Conservation (phyloP, 1,140 invertebrate genomes). For the Scaptomyza graminum region DNA sequence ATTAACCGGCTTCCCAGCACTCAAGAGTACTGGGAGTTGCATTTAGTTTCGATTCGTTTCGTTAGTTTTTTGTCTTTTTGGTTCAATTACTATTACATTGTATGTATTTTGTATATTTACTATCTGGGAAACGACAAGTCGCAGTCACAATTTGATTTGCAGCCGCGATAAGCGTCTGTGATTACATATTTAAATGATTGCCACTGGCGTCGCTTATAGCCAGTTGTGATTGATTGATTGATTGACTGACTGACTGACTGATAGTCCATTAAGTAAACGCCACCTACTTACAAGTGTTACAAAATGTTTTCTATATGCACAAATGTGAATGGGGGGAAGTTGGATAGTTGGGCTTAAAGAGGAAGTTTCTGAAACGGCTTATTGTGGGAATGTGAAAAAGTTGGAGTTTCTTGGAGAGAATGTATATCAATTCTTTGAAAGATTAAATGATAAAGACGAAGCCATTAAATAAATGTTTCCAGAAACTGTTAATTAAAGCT, state of each 20-base stretch:
- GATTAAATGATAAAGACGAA: neutral
- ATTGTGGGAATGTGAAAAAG: neutral
- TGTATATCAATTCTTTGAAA: too few relatives aligned
- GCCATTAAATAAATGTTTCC: neutral
- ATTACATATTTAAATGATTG: conserved; percentile 77
- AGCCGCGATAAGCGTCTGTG: conserved; percentile 61
- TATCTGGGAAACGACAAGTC: conserved; percentile 36
- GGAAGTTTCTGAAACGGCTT: neutral
- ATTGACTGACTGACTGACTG: conserved; percentile 34
- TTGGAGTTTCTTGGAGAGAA: neutral
- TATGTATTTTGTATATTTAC: neutral
- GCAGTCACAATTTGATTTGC: conserved; percentile 68
- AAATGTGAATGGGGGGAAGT: too few relatives aligned
- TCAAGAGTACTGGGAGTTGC: neutral
- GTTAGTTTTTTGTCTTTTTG: conserved; percentile 1
- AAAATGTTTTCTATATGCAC: neutral
- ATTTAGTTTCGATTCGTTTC: conserved; percentile 7
- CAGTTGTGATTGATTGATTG: conserved; percentile 57
- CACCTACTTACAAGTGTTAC: conserved; percentile 18
- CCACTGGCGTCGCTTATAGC: conserved; percentile 53
- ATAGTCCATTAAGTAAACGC: conserved; percentile 50
- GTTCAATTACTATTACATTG: conserved; percentile 14
- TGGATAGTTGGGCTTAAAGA: neutral
- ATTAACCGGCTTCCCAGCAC: conserved; percentile 24
- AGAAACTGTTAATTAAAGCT: neutral